A percentile compares a stretch with the other conserved stretches of the same genome.
Conservation (phyloP, 2,113 vertebrate species). For the Phocoena sinus region DNA sequence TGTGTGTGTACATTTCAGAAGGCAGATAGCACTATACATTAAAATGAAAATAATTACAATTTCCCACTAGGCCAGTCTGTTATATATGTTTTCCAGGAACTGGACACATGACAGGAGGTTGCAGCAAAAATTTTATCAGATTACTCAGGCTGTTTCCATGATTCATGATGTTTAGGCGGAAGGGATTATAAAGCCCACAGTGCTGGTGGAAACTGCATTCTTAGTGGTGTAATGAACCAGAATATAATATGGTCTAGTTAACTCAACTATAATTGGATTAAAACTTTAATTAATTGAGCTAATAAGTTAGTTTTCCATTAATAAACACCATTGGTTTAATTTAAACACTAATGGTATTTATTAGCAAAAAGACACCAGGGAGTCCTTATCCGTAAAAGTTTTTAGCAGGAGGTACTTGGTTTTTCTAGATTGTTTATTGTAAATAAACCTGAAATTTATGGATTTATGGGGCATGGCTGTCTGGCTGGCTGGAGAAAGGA, state of each 20-base stretch:
- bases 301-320: not conserved
- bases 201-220: not conserved
- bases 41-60: not conserved
- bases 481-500: not conserved
- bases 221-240: not conserved
- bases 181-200: not conserved
- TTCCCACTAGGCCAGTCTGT: not conserved
- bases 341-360: slow-evolving; percentile 17
- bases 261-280: not conserved
- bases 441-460: slow-evolving; percentile 4
- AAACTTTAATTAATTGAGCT: not conserved
- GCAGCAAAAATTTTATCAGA: not conserved
- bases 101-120: not conserved
- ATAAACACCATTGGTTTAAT: not conserved
- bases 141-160: not conserved
- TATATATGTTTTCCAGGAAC: not conserved
- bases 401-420: not conserved
- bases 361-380: not conserved
- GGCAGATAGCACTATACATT: not conserved
- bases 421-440: not conserved
- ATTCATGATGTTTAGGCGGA: not conserved
- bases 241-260: not conserved
- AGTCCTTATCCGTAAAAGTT: not conserved
- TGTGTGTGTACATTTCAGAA: not conserved
- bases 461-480: not conserved